Percentiles rank a stretch among this genome's conserved stretches.
phyloP scores from a whole-genome alignment of 2,888 invertebrate genomes.

The Pyrrhopygopsis socrates region DNA sequence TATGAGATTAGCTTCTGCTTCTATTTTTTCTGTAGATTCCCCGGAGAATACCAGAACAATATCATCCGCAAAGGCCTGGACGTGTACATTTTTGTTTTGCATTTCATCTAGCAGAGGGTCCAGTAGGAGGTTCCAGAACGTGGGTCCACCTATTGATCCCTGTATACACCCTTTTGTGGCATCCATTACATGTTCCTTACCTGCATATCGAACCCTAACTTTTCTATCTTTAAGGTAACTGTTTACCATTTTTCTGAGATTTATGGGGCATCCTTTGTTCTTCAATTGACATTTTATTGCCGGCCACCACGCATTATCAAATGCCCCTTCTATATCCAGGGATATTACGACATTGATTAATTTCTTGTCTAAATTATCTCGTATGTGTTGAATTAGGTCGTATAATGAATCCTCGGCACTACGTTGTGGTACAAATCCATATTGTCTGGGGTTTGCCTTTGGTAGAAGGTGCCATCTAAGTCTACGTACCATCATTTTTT shows the following conservation, averaged over 20 bases:
- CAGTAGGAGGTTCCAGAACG: background rate
- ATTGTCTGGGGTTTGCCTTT: conserved; percentile 47
- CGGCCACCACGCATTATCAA: background rate
- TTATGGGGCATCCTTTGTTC: background rate
- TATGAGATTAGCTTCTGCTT: background rate
- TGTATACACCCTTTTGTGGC: background rate
- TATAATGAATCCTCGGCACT: conserved; percentile 77
- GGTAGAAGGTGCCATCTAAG: conserved; percentile 53
- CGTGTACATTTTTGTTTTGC: background rate
- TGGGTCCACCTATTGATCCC: background rate
- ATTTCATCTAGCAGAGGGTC: background rate
- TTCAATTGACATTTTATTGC: background rate
- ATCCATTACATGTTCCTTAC: background rate
- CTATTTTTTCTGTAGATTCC: background rate
- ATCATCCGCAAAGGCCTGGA: background rate
- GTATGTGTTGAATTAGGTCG: conserved; percentile 31
- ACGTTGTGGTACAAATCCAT: conserved; percentile 70
- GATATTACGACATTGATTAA: background rate
- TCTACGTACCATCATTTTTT: conserved; percentile 40
- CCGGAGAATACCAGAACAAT: background rate
- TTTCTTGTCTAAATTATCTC: background rate
- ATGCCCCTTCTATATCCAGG: background rate
- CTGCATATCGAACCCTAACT: background rate
- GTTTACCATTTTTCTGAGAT: background rate
- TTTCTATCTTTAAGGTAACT: background rate